phyloP scores from a whole-genome alignment of 2,113 vertebrate species.

The Nothocercus julius region DNA sequence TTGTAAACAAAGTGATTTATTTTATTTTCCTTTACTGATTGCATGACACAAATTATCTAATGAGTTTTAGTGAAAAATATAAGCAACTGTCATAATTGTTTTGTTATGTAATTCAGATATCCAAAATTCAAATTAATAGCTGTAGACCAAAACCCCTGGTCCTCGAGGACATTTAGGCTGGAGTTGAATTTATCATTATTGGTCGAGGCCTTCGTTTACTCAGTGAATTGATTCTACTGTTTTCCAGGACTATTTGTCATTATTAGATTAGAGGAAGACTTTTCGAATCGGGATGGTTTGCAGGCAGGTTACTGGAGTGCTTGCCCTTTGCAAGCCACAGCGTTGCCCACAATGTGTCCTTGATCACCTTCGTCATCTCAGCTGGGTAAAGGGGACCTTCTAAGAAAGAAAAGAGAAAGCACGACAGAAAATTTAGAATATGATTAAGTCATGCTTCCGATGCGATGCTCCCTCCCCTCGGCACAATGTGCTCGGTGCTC shows the following conservation, averaged over 20 bases:
- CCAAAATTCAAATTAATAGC: not conserved
- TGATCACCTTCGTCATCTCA: fast-evolving
- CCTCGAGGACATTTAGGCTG: not conserved
- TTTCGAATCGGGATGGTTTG: not conserved
- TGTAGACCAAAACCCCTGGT: not conserved
- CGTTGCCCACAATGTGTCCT: not conserved
- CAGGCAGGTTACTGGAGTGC: not conserved
- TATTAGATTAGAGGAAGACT: not conserved
- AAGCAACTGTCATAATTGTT: not conserved
- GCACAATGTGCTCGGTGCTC: not conserved
- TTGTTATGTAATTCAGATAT: not conserved
- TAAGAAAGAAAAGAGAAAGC: not conserved
- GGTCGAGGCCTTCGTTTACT: not conserved
- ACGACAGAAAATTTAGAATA: not conserved
- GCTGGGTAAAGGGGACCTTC: not conserved
- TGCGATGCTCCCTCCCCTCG: not conserved
- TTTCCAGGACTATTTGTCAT: not conserved
- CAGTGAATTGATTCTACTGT: not conserved
- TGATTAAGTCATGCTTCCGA: not conserved
- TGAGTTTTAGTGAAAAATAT: not conserved
- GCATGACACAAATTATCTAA: not conserved
- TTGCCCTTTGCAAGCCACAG: fast-evolving
- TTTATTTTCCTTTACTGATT: not conserved
- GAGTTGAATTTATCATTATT: not conserved
- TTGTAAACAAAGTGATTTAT: not conserved